phyloP scores from a whole-genome alignment of 92 coral and sea anemone genomes.

The Phymanthus crucifer region DNA sequence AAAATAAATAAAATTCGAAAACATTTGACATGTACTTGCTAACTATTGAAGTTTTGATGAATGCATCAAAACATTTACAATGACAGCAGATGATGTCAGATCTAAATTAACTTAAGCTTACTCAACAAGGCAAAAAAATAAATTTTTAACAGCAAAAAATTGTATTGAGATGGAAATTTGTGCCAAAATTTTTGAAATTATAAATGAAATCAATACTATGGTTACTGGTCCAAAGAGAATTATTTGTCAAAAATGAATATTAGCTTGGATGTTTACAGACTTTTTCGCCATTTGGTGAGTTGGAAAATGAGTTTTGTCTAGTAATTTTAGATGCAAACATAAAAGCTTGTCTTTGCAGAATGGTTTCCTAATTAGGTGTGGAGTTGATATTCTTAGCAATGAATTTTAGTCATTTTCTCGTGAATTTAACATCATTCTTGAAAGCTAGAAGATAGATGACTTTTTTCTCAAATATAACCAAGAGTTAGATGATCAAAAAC shows the following conservation, averaged over 20 bases:
- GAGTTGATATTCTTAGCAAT: not conserved
- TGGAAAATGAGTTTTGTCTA: not conserved
- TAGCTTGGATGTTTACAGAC: slow-evolving; percentile 33
- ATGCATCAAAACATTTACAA: not conserved
- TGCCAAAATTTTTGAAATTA: not conserved
- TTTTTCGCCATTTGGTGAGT: slow-evolving; percentile 35
- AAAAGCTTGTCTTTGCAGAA: not conserved
- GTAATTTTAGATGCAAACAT: not conserved
- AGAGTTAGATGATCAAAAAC: too few relatives aligned
- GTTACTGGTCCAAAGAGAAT: slow-evolving; percentile 1
- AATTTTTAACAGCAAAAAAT: not conserved
- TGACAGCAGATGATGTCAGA: not conserved
- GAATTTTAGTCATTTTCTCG: not conserved
- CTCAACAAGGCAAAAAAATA: not conserved
- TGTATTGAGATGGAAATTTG: not conserved
- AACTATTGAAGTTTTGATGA: not conserved
- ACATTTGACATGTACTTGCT: slow-evolving; percentile 19
- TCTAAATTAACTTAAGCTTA: not conserved
- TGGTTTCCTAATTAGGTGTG: not conserved
- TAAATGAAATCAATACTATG: not conserved
- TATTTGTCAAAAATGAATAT: slow-evolving; percentile 15
- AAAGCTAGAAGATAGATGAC: too few relatives aligned
- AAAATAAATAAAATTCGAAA: slow-evolving; percentile 3
- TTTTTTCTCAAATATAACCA: too few relatives aligned
- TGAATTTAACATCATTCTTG: not conserved